Conservation (phyloP, 2,888 invertebrate genomes). For the Rhamnusium bicolor region DNA sequence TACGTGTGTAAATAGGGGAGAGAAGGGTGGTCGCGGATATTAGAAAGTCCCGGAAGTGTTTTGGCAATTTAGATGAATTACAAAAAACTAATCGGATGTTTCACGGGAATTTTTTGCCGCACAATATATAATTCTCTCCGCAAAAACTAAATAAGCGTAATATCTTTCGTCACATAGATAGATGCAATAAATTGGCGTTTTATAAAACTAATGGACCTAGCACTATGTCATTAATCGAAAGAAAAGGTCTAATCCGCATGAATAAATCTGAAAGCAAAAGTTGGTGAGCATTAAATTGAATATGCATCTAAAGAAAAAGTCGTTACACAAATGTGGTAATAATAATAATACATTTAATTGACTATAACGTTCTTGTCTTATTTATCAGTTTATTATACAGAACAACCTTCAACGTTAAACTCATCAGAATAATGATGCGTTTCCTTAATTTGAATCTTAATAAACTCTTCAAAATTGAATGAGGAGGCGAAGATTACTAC, state of each 20-base stretch:
- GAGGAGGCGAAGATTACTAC: conserved; percentile 4
- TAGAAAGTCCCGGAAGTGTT: conserved; percentile 18
- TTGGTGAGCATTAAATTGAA: neutral
- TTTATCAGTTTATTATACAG: conserved; percentile 21
- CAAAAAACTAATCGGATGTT: conserved; percentile 7
- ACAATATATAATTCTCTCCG: conserved; percentile 1
- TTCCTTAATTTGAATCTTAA: conserved; percentile 14
- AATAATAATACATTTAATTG: conserved; percentile 9
- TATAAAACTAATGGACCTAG: conserved; percentile 14
- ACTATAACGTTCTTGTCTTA: conserved; percentile 1
- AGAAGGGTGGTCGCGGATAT: neutral
- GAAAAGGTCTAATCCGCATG: conserved; percentile 18
- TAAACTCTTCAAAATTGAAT: conserved; percentile 5
- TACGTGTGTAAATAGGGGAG: too few species aligned
- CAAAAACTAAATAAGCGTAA: conserved; percentile 22
- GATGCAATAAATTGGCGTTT: conserved; percentile 6
- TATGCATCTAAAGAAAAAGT: neutral
- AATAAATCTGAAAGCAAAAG: conserved; percentile 23
- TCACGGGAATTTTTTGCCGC: conserved; percentile 19
- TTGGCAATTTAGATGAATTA: neutral
- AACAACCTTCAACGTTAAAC: conserved; percentile 20
- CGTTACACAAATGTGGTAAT: conserved; percentile 9
- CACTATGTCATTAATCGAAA: neutral
- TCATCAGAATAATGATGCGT: conserved; percentile 19
- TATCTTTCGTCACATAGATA: conserved; percentile 11